Conservation (phyloP, 2,888 invertebrate genomes). For the Drosophila anomalata region DNA sequence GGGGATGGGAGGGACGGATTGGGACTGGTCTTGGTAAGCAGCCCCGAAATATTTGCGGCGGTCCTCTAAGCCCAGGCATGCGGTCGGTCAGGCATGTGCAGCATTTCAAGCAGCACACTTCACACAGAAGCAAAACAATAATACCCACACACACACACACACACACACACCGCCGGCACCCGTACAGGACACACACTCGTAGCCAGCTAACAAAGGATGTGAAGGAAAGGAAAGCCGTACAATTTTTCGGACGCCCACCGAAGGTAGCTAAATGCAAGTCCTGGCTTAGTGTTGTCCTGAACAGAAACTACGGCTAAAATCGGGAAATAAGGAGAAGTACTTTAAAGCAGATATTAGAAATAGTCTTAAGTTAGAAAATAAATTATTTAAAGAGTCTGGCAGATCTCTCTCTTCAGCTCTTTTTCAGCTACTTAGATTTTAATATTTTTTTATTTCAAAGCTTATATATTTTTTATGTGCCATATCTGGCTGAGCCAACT, state of each 20-base stretch:
- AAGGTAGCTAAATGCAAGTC: conserved; percentile 44
- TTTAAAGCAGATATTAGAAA: background rate
- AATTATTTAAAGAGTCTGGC: too few species aligned
- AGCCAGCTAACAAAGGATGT: conserved; percentile 57
- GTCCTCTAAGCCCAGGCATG: conserved; percentile 75
- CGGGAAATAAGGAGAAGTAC: background rate
- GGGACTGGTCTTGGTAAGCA: conserved; percentile 49
- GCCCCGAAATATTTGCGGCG: conserved; percentile 75
- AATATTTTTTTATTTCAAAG: background rate
- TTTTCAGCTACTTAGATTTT: background rate
- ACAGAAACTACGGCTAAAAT: conserved; percentile 27
- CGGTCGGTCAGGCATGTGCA: conserved; percentile 77
- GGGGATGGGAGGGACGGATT: conserved; percentile 7
- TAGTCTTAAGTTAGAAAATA: too few species aligned
- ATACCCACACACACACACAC: conserved; percentile 33
- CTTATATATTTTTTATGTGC: background rate
- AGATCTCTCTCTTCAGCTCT: background rate
- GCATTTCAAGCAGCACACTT: conserved; percentile 74
- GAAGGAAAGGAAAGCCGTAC: conserved; percentile 58
- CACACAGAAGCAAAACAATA: conserved; percentile 47
- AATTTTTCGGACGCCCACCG: conserved; percentile 51
- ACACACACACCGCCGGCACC: background rate
- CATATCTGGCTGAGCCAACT: conserved; percentile 6
- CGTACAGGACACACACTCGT: conserved; percentile 25
- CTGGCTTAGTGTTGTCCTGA: conserved; percentile 37